Evolutionary conservation across 2,797 vertebrate genomes (phyloP).

Genomic region (Spinus pinus): DNA sequence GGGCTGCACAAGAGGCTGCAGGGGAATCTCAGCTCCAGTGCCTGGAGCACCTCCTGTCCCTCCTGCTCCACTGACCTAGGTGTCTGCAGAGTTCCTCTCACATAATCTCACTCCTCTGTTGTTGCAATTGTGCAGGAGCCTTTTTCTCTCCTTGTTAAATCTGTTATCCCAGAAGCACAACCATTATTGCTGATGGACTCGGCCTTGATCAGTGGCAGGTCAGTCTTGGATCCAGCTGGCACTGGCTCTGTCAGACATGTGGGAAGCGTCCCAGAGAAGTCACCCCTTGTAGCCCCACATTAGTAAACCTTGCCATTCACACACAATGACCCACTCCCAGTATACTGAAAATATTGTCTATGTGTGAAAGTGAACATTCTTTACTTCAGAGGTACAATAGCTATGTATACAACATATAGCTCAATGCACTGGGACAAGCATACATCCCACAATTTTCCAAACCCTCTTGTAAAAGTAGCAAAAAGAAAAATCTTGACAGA

Average conservation of each 20-base stretch:
- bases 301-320: background rate
- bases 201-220: background rate
- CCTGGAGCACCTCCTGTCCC: background rate
- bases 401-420: background rate
- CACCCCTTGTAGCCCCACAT: background rate
- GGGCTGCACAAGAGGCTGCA: fast-evolving
- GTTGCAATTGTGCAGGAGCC: background rate
- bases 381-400: background rate
- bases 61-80: background rate
- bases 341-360: background rate
- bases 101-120: background rate
- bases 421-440: background rate
- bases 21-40: background rate
- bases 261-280: background rate
- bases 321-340: background rate
- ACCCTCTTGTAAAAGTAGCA: background rate
- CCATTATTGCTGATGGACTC: background rate
- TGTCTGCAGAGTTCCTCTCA: background rate
- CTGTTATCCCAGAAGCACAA: background rate
- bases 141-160: background rate
- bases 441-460: background rate
- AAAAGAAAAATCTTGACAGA: background rate
- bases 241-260: background rate
- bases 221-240: background rate
- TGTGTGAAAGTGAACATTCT: background rate